Evolutionary conservation across 2,888 invertebrate species (phyloP).

Genomic region (Aspidiotus destructor): DNA sequence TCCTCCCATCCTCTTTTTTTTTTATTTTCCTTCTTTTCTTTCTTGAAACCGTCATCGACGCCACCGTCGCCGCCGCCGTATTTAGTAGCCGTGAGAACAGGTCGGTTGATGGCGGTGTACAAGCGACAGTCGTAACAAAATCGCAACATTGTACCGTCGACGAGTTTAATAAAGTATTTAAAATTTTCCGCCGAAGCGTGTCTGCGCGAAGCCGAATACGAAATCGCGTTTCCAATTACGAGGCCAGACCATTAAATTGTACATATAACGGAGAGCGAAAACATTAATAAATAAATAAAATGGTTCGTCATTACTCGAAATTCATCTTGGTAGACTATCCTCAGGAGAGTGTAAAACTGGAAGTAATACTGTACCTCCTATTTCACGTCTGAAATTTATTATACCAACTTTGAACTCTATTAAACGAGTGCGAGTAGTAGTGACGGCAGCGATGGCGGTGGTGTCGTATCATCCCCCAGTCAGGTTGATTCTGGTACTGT

Average conservation of each 20-base stretch:
- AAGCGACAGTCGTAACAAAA: too few relatives aligned
- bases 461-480: slow-evolving; percentile 2
- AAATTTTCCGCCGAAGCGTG: too few relatives aligned
- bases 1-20: too few relatives aligned
- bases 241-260: neutral
- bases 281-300: slow-evolving; percentile 8
- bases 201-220: neutral
- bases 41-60: too few relatives aligned
- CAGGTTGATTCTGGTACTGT: slow-evolving; percentile 1
- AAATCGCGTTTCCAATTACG: neutral
- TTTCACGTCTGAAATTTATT: slow-evolving; percentile 11
- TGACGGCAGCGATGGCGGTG: neutral
- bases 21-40: too few relatives aligned
- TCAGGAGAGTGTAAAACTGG: slow-evolving; percentile 1
- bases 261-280: neutral
- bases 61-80: too few relatives aligned
- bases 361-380: slow-evolving; percentile 7
- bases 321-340: slow-evolving; percentile 8
- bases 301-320: slow-evolving; percentile 7
- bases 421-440: slow-evolving; percentile 11
- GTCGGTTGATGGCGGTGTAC: too few relatives aligned
- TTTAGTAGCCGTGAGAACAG: too few relatives aligned
- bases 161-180: too few relatives aligned
- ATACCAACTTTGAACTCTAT: slow-evolving; percentile 13
- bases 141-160: too few relatives aligned